phyloP scores from a whole-genome alignment of 2,888 invertebrate species.

The Myopa testacea region DNA sequence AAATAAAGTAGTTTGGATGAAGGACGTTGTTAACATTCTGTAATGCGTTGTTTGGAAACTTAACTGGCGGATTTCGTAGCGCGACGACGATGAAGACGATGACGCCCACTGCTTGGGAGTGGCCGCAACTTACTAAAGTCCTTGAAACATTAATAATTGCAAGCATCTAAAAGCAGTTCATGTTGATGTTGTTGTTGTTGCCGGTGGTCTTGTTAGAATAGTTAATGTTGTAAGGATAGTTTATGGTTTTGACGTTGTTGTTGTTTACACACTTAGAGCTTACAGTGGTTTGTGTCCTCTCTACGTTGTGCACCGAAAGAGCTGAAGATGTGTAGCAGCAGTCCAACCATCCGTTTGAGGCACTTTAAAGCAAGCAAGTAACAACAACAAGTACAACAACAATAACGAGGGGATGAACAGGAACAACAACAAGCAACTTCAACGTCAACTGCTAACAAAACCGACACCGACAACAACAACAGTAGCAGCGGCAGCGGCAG shows the following conservation, averaged over 20 bases:
- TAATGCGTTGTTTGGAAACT: background rate
- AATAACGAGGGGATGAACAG: background rate
- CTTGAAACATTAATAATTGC: constrained; percentile 27
- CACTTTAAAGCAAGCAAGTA: background rate
- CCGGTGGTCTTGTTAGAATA: background rate
- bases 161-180: background rate
- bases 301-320: background rate
- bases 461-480: background rate
- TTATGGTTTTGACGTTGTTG: background rate
- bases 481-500: constrained; percentile 8
- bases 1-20: background rate
- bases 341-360: background rate
- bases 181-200: background rate
- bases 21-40: background rate
- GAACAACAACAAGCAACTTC: background rate
- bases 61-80: background rate
- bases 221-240: background rate
- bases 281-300: too few relatives aligned
- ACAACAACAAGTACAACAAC: background rate
- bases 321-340: background rate
- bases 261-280: background rate
- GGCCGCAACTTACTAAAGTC: constrained; percentile 5
- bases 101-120: background rate
- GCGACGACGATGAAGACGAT: background rate
- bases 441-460: background rate